These are phyloP conservation scores for Sterrhoptilus dennistouni DNA, from an alignment of 2,113 vertebrate genomes.

Conservation along the genomic window DNA sequence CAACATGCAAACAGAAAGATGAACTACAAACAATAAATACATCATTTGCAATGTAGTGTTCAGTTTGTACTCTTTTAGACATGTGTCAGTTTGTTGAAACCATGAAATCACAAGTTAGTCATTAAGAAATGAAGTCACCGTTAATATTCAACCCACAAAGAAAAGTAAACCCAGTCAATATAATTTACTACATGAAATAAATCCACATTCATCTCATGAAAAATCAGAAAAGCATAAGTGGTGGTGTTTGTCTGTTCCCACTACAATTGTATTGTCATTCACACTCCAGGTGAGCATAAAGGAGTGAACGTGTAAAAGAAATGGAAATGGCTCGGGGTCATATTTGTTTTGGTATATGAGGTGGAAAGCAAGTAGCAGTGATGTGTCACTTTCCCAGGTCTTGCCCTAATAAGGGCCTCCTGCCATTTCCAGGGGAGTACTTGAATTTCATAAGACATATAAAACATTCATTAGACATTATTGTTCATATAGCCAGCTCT, in stretches of 20 bases:
- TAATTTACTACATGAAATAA: neutral
- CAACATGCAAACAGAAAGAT: neutral
- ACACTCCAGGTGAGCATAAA: neutral
- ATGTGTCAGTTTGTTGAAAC: neutral
- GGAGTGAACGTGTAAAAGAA: neutral
- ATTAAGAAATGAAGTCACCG: neutral
- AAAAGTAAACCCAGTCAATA: neutral
- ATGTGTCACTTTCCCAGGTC: neutral
- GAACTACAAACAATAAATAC: neutral
- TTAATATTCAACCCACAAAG: neutral
- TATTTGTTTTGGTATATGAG: neutral
- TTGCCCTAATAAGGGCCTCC: rapidly evolving
- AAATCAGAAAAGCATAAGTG: neutral
- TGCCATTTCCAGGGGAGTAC: neutral
- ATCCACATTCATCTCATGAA: neutral
- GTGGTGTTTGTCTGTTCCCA: neutral
- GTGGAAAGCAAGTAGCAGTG: neutral
- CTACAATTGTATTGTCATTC: neutral
- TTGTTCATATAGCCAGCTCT: neutral
- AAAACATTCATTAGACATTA: neutral
- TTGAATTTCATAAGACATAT: neutral
- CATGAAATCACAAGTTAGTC: neutral
- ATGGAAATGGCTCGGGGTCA: neutral
- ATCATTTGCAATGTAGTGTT: neutral
- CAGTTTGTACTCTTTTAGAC: neutral